Conservation (phyloP, 2,113 vertebrate genomes). For the Proteles cristata region DNA sequence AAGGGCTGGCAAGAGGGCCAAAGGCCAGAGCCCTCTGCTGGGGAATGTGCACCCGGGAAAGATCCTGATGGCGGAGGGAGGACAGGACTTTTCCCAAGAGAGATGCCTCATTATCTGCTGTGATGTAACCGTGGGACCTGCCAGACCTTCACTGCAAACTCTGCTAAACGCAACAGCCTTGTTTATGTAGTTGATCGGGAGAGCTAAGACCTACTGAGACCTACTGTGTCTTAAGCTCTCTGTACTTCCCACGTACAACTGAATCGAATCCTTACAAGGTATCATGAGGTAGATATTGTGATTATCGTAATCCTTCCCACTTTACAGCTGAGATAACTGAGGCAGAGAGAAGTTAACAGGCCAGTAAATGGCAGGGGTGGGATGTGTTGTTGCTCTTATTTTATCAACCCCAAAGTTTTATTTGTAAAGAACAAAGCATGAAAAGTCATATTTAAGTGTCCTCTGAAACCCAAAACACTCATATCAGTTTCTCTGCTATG, state of each 20-base stretch:
- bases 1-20: neutral
- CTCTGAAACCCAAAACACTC: slow-evolving; percentile 87
- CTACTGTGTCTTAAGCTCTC: neutral
- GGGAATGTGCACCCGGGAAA: neutral
- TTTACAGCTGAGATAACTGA: neutral
- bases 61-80: neutral
- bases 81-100: neutral
- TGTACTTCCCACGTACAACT: neutral
- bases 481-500: slow-evolving; percentile 83
- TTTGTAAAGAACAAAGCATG: slow-evolving; percentile 90
- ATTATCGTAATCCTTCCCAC: neutral
- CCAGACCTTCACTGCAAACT: neutral
- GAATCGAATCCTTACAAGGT: neutral
- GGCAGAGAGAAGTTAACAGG: neutral
- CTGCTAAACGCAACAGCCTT: neutral
- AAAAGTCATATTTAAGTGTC: slow-evolving; percentile 89
- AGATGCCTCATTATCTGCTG: neutral
- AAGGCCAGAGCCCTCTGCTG: neutral
- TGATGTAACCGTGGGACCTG: neutral
- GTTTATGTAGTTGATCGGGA: neutral
- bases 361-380: neutral
- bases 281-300: neutral
- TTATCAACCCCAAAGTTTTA: slow-evolving; percentile 87
- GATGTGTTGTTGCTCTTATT: neutral
- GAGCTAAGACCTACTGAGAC: neutral